Evolutionary conservation across 2,113 vertebrate genomes (phyloP).

Genomic region (Stomatorhinus ivindoensis): DNA sequence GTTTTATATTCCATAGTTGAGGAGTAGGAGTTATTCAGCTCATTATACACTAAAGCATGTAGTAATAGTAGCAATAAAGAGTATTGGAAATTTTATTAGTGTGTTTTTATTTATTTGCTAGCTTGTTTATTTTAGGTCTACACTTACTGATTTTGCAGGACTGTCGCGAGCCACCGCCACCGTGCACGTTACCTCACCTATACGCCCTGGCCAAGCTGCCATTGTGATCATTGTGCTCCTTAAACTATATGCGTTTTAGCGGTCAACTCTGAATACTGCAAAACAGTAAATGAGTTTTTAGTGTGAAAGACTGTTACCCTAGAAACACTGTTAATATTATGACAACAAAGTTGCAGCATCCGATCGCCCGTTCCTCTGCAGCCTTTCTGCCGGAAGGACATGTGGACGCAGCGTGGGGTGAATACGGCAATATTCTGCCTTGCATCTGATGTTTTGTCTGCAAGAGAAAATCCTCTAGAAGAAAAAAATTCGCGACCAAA

Average conservation of each 20-base stretch:
- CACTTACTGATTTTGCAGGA: not conserved
- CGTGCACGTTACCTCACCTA: not conserved
- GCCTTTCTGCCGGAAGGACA: not conserved
- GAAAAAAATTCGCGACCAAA: constrained; percentile 44
- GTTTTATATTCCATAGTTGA: not conserved
- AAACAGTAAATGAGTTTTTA: not conserved
- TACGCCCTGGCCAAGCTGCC: not conserved
- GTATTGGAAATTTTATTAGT: not conserved
- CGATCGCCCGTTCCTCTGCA: not conserved
- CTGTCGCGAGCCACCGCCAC: not conserved
- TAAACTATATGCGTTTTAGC: not conserved
- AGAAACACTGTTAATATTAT: not conserved
- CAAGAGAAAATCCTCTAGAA: constrained; percentile 31
- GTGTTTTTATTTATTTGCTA: not conserved
- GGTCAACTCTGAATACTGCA: not conserved
- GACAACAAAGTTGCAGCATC: not conserved
- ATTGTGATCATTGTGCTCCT: not conserved
- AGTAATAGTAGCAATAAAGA: not conserved
- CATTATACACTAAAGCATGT: constrained; percentile 18
- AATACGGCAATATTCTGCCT: constrained; percentile 19
- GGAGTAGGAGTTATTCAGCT: constrained; percentile 41
- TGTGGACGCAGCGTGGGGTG: constrained; percentile 15
- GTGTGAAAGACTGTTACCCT: not conserved
- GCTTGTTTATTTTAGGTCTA: not conserved
- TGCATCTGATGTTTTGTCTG: constrained; percentile 35